phyloP scores from a whole-genome alignment of 2,888 invertebrate species.

The Piscicola geometra region DNA sequence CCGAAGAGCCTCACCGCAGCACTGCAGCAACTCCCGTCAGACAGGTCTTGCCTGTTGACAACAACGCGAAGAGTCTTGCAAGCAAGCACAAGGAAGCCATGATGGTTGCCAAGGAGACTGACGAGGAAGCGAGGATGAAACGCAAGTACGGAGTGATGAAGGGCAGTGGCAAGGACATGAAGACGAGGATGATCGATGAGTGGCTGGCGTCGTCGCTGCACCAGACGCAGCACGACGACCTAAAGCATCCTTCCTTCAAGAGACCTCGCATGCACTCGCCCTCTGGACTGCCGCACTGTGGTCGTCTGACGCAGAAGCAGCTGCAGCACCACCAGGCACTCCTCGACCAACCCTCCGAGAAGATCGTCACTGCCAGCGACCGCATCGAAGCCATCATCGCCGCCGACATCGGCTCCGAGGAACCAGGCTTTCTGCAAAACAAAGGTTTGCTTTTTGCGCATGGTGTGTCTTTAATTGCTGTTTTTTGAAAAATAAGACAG shows the following conservation, averaged over 20 bases:
- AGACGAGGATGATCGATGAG: constrained; percentile 12
- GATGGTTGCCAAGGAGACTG: no score
- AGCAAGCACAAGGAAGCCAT: neutral
- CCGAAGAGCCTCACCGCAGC: neutral
- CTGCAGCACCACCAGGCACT: neutral
- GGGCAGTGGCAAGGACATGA: neutral
- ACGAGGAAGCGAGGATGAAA: no score
- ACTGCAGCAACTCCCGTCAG: neutral
- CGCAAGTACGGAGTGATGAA: no score
- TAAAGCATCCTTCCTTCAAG: neutral
- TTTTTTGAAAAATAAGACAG: no score
- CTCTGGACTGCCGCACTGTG: neutral
- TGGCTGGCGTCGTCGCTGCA: neutral
- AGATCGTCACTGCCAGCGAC: constrained; percentile 27
- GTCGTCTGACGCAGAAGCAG: neutral
- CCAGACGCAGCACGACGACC: neutral
- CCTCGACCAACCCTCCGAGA: neutral
- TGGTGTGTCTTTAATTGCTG: no score
- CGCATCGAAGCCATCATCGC: constrained; percentile 33
- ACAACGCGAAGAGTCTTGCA: neutral
- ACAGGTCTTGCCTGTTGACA: neutral
- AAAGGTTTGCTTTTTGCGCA: no score
- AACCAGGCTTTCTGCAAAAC: neutral
- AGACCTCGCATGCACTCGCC: neutral
- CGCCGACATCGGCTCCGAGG: constrained; percentile 24